Conservation (phyloP, 2,888 invertebrate genomes). For the Xanthorhoe spadicearia region DNA sequence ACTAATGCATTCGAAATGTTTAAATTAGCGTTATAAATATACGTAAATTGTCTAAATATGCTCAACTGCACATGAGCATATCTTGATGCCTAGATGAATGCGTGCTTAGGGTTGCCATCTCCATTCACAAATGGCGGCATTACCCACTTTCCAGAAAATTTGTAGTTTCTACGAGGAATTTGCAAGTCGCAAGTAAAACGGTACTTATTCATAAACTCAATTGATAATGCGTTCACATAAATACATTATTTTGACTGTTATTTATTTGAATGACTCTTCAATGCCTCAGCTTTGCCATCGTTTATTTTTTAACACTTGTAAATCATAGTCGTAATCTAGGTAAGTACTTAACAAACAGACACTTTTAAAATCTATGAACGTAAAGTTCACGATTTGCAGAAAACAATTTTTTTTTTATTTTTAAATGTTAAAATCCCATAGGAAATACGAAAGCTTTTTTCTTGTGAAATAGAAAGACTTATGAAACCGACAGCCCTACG, state of each 20-base stretch:
- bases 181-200: background rate
- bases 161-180: background rate
- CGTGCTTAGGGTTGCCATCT: constrained; percentile 10
- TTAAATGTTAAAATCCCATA: no score
- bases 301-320: no score
- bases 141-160: background rate
- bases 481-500: constrained; percentile 35
- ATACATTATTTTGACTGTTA: no score
- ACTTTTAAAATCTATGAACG: no score
- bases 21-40: background rate
- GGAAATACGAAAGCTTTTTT: no score
- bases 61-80: constrained; percentile 3
- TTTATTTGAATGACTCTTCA: no score
- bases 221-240: no score
- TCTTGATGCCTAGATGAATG: constrained; percentile 17
- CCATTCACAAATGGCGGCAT: background rate
- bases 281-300: no score
- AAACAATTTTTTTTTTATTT: no score
- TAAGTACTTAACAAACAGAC: no score
- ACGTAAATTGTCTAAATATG: background rate
- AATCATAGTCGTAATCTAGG: no score
- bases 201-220: background rate
- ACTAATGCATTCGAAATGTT: background rate
- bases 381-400: no score
- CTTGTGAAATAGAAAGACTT: background rate